Conservation (phyloP, 2,113 vertebrate species). For the Myocastor coypus region DNA sequence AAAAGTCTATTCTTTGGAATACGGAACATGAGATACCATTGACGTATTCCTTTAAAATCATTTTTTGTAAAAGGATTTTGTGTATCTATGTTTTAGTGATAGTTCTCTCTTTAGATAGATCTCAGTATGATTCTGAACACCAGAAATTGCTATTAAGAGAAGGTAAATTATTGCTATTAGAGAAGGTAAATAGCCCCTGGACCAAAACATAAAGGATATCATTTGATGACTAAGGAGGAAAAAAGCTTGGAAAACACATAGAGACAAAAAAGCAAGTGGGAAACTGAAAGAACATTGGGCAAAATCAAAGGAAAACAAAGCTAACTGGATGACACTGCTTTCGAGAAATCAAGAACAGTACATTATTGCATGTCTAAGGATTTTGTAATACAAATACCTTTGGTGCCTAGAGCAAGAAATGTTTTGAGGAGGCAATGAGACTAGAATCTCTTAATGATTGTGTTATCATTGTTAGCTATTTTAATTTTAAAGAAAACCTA, state of each 20-base stretch:
- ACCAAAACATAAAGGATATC: neutral
- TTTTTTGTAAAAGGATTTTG: neutral
- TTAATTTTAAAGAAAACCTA: conserved; percentile 42
- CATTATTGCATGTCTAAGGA: neutral
- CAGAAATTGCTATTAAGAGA: neutral
- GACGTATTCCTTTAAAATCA: neutral
- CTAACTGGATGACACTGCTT: neutral
- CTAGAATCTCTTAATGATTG: neutral
- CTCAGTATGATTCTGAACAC: neutral
- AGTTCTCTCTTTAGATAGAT: neutral
- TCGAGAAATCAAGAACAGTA: neutral
- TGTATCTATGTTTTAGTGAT: neutral
- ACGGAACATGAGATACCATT: neutral
- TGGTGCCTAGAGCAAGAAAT: conserved; percentile 10
- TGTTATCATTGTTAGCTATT: conserved; percentile 32
- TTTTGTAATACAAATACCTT: neutral
- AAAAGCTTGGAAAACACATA: neutral
- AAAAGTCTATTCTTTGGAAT: neutral
- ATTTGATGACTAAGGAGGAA: neutral
- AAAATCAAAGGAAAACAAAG: neutral
- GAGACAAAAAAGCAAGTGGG: neutral
- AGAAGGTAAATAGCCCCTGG: neutral
- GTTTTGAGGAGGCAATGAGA: neutral
- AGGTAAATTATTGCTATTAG: no score
- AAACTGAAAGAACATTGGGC: neutral